These are phyloP conservation scores for Bos taurus DNA, from an alignment of 2,113 vertebrate species.

Conservation along the genomic window ARS-UCD2.0 NC_037336.1:39296001-39296500, in stretches of 20 bases:
- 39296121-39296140: not conserved
- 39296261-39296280: not conserved
- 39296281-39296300: slow-evolving; percentile 7
- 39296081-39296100: not conserved
- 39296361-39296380: not conserved
- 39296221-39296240: not conserved
- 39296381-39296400: not conserved
- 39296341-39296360: not conserved
- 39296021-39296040: too few species aligned
- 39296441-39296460: too few species aligned
- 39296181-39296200: not conserved
- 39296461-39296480: too few species aligned
- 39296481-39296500: too few species aligned
- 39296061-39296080: not conserved
- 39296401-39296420: not conserved
- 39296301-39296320: slow-evolving; percentile 28
- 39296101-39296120: not conserved
- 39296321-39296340: not conserved
- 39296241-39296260: not conserved
- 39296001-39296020: too few species aligned
- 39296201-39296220: not conserved
- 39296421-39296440: not conserved
- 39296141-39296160: not conserved
- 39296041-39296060: too few species aligned
- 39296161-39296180: not conserved